Base-by-base conservation (phyloP, 1,140 invertebrate species). In the Heliconius congener region DNA sequence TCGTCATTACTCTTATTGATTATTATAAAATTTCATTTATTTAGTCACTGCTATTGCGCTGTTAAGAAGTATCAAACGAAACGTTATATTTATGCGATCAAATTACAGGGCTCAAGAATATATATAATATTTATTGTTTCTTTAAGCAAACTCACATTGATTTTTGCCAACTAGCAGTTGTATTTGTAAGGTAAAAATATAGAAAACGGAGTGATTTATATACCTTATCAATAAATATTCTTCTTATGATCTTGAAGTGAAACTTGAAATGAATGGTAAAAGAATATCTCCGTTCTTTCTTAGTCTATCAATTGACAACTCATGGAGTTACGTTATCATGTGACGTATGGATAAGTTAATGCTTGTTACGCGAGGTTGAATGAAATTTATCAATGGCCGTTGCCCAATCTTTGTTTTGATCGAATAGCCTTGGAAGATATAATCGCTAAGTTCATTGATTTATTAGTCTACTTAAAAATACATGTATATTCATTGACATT, bases 361-460 rank as follows among this genome's bases (percentile, higher is more conserved):
- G 73, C 30, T 30, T 66, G 11, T 66, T 9, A 39, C 23, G 37
- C 52, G 23, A 75, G 39, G 18, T 37, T 66, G 74, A 60, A 75
- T 75, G 74, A 75, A 75, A 66, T 8, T 30, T 39, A 42, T 66
- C 52, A 42, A 75, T 66, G 74, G 34, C 27, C 55, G 18, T 39
- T 55, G 39, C 52, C 37, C 55, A 75, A 75, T 75, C 46, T 46
- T 39, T 70, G 27, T 70, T 71, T 46, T 50, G 74, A 76, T 76
- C 39, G 8, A 27, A 50, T 39, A 76, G 19, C 74, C 60, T 70
- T 76, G 74, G 52, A 8, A 46, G 37, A 76, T 71, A 66, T 30
- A 30, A 66, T 70, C 39, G 57, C 37, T 70, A 71, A 76, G 74
- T 76, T 76, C 74, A 76, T 76, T 71, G 74, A 39, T 27, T 76